Evolutionary conservation across 1,140 invertebrate species (phyloP), one percentile per base, ranked within the genome.

Genomic region (Teleopsis dalmanni): DNA sequence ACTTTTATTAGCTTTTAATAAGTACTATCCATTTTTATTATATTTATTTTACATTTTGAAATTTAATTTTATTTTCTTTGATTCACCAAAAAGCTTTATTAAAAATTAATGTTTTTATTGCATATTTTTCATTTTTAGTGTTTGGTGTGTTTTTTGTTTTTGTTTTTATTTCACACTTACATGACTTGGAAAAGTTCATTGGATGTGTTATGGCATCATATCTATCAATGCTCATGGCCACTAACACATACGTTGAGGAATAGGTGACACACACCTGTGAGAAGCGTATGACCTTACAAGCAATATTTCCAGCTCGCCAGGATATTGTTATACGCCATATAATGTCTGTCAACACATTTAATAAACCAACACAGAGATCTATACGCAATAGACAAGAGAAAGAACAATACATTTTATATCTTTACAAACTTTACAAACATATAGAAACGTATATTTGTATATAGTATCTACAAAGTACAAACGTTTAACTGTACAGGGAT

Each of bases 141-240:
- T 31, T 31, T 31, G n/a, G n/a, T n/a, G n/a, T n/a, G n/a, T n/a
- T n/a, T n/a, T n/a, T n/a, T n/a, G n/a, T n/a, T n/a, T n/a, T n/a
- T n/a, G n/a, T n/a, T n/a, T n/a, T n/a, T n/a, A n/a, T n/a, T 34
- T 29, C 2, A 3, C 31, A 90, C 89, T 89, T 76, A 93, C 91
- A 93, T 60, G 88, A 90, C 64, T 87, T 85, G 19, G 87, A 89
- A 72, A 94, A 94, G 73, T 92, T 93, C 87, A 97, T 90, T 1
- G 93, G 93, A 71, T 91, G 83, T 7, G 88, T 92, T 60, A 97
- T 95, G 54, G 92, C 92, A 63, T 95, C 91, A 60, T 93, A 93
- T 59, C 93, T 79, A 72, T 97, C 93, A 55, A 96, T 91, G 58
- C 90, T 95, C 19, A 97, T 76, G 2, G 92, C 91, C 11, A 97